Base-by-base conservation (phyloP, 2,888 invertebrate species). In the Hydrotaea cyrtoneurina region DNA sequence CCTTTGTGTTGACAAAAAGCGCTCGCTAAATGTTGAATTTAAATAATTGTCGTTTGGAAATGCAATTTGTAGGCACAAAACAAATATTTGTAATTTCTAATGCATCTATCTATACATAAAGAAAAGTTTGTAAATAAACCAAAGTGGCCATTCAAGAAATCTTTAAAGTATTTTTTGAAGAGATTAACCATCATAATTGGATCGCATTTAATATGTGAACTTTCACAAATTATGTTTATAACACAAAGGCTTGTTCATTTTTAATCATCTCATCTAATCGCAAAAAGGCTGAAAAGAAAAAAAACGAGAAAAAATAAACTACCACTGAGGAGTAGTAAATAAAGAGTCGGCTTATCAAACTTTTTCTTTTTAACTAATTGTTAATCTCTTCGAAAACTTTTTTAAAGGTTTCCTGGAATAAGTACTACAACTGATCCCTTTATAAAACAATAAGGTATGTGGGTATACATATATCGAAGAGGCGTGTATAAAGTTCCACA, bases 1-100 rank as follows among this genome's bases (percentile, higher is more conserved):
- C 92, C 92, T 92, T 92, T 92, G 92, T 92, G 92, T 92, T 92
- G 92, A 92, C 90, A 92, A 92, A 92, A 92, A 92, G 92, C 91
- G 92, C 92, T 91, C 90, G 90, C 90, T 90, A 88, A 87, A 86
- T 85, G 84, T 86, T 88, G 82, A 87, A 78, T 86, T 57, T 72
- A 64, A 80, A 55, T 69, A 21, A 88, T 87, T 89, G 87, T 88
- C 84, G 86, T 86, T 87, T 88, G 86, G 87, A 88, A 88, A 89
- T 82, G 86, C 88, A 87, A 84, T 84, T 81, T 84, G 78, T 81
- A 84, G 78, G 76, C 81, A 84, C 81, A 84, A 81, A 78, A 80
- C 71, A 66, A 72, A 73, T 77, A 85, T 81, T 78, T 79, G 72
- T 77, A 73, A 81, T 36, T 66, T 76, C 57, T 84, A 78, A 76